Percentiles rank a stretch among this genome's conserved stretches.
phyloP scores from a whole-genome alignment of 2,888 invertebrate genomes.

The Leucania comma region DNA sequence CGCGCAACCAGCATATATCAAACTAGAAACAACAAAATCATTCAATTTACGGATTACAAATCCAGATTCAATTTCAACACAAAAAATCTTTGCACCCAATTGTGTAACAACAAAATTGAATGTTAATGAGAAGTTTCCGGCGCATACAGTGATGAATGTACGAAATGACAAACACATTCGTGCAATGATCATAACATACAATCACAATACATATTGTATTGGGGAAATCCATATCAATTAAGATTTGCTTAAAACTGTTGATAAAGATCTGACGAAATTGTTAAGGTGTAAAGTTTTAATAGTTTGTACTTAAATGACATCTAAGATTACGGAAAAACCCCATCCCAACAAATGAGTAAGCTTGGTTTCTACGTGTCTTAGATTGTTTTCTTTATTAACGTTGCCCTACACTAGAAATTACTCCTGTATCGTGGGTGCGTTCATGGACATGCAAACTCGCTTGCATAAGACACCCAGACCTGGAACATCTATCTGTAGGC shows the following conservation, averaged over 20 bases:
- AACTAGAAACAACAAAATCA: constrained; percentile 5
- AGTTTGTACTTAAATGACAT: background rate
- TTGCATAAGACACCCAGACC: too few relatives aligned
- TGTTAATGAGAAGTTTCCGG: constrained; percentile 57
- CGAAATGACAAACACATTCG: constrained; percentile 17
- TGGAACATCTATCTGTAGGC: too few relatives aligned
- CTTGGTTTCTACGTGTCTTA: background rate
- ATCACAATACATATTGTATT: constrained; percentile 28
- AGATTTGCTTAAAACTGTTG: constrained; percentile 17
- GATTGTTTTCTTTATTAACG: too few relatives aligned
- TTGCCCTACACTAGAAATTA: too few relatives aligned
- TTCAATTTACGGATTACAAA: constrained; percentile 32
- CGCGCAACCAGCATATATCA: too few relatives aligned
- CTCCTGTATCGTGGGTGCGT: too few relatives aligned
- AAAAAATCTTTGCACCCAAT: constrained; percentile 46
- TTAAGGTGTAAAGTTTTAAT: constrained; percentile 12
- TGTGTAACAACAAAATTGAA: constrained; percentile 43
- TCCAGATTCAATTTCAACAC: constrained; percentile 46
- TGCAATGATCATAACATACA: constrained; percentile 20
- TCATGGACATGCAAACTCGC: too few relatives aligned
- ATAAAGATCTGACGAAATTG: constrained; percentile 40
- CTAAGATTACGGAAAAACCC: constrained; percentile 15
- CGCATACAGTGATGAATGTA: constrained; percentile 18
- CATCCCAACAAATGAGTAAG: background rate
- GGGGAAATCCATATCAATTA: constrained; percentile 45